Evolutionary conservation across 2,113 vertebrate genomes (phyloP).

Genomic region (Acanthochromis polyacanthus): DNA sequence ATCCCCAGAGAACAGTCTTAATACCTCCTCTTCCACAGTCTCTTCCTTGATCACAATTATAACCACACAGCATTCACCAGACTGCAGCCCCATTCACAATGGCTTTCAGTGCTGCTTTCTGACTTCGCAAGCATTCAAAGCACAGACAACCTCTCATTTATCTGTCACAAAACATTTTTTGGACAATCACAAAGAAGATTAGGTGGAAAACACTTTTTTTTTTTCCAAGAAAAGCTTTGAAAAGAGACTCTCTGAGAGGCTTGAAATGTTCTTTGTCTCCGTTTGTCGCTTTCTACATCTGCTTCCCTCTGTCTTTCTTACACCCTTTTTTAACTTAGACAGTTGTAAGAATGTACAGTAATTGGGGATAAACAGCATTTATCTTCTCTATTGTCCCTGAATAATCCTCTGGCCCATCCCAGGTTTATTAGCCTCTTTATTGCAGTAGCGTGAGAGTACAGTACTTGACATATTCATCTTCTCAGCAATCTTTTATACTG

Average conservation of each 20-base stretch:
- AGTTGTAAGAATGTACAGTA: slow-evolving; percentile 63
- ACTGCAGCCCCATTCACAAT: slow-evolving; percentile 52
- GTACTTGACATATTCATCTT: slow-evolving; percentile 80
- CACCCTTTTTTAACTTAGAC: slow-evolving; percentile 51
- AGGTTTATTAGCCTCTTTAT: slow-evolving; percentile 79
- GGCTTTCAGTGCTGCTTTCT: slow-evolving; percentile 53
- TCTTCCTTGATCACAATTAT: slow-evolving; percentile 76
- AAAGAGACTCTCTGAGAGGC: background rate
- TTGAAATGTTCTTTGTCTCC: slow-evolving; percentile 44
- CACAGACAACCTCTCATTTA: slow-evolving; percentile 55
- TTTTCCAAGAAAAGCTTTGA: slow-evolving; percentile 23
- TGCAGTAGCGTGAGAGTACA: slow-evolving; percentile 72
- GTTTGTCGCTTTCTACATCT: slow-evolving; percentile 47
- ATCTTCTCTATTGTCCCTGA: slow-evolving; percentile 77
- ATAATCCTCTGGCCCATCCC: slow-evolving; percentile 70
- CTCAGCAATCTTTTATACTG: slow-evolving; percentile 76
- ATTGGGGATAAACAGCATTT: slow-evolving; percentile 79
- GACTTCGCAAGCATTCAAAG: slow-evolving; percentile 25
- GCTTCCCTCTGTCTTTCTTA: slow-evolving; percentile 50
- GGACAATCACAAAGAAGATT: slow-evolving; percentile 40
- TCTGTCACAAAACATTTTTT: slow-evolving; percentile 46
- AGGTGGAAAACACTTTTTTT: slow-evolving; percentile 37
- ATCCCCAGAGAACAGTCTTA: slow-evolving; percentile 72
- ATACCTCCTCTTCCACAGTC: slow-evolving; percentile 79
- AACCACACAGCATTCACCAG: slow-evolving; percentile 64